A percentile compares a stretch with the other conserved stretches of the same genome.
These are phyloP conservation scores for Anhinga rufa DNA, from an alignment of 2,113 vertebrate genomes.

Conservation along the genomic window DNA sequence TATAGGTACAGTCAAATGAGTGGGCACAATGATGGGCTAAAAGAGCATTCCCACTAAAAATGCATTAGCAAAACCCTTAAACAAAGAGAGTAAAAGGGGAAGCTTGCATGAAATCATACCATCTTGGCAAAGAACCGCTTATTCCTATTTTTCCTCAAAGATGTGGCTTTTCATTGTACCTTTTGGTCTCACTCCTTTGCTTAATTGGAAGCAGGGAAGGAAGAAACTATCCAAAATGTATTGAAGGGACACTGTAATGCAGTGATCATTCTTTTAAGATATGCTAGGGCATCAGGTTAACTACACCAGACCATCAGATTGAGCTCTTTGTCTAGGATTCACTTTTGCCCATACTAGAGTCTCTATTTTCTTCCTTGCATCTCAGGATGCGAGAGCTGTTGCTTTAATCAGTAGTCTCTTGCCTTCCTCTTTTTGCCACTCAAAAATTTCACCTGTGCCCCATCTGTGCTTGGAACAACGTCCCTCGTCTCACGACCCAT, in stretches of 20 bases:
- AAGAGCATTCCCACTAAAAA: not conserved
- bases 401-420: not conserved
- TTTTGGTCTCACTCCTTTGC: not conserved
- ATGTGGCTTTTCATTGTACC: not conserved
- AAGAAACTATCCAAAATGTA: not conserved
- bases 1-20: not conserved
- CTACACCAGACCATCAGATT: not conserved
- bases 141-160: not conserved
- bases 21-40: not conserved
- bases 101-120: not conserved
- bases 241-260: not conserved
- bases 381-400: not conserved
- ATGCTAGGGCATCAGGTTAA: not conserved
- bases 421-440: not conserved
- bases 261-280: not conserved
- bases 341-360: not conserved
- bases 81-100: not conserved
- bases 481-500: accelerated
- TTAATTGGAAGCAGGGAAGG: not conserved
- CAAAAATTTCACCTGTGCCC: not conserved
- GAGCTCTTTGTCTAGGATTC: not conserved
- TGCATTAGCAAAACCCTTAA: not conserved
- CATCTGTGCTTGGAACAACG: not conserved
- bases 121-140: not conserved
- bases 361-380: not conserved